Evolutionary conservation across 1,140 invertebrate species (phyloP), one percentile per base, ranked within the genome.

Genomic region (Drosophila fuyamai): DNA sequence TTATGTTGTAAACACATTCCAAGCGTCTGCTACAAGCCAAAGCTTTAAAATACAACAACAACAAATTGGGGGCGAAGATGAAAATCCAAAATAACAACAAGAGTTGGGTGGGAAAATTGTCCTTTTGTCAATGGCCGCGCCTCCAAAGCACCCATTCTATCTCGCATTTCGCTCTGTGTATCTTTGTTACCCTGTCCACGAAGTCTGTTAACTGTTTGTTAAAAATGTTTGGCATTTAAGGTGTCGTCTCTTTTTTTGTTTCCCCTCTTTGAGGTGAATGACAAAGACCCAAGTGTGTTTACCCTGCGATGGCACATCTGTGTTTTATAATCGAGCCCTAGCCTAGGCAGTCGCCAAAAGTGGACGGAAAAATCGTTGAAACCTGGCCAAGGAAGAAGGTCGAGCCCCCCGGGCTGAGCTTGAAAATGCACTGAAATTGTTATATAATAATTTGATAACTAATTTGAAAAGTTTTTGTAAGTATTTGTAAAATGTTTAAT

Each of bases 271-370:
- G 40, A 54, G 56, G 43, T 41, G 61, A 36, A 47, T 40, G 79
- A 72, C 72, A 43, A 48, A 59, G 51, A 29, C 62, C 50, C 68
- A 63, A 81, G 79, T 60, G 62, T 82, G 79, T 81, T 82, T 81
- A 81, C 67, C 60, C 36, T 16, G 62, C 43, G 58, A 50, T 78
- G 82, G 70, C 83, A 76, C 82, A 86, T 82, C 82, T 86, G 82
- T 81, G 79, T 76, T 86, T 88, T 88, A 88, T 82, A 88, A 88
- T 86, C 82, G 82, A 75, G 55, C 53, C 74, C 60, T 61, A 61
- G 56, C 63, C 63, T 43, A 70, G 65, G 41, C 46, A 41, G 29
- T 10, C 46, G 70, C 65, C 62, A 50, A 70, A 70, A 23, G 35
- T 41, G 38, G 41, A 44, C 54, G 43, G 70, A 84, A 65, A 65